These are phyloP conservation scores for Odocoileus virginianus DNA, from an alignment of 2,113 vertebrate genomes.

Conservation along the genomic window DNA sequence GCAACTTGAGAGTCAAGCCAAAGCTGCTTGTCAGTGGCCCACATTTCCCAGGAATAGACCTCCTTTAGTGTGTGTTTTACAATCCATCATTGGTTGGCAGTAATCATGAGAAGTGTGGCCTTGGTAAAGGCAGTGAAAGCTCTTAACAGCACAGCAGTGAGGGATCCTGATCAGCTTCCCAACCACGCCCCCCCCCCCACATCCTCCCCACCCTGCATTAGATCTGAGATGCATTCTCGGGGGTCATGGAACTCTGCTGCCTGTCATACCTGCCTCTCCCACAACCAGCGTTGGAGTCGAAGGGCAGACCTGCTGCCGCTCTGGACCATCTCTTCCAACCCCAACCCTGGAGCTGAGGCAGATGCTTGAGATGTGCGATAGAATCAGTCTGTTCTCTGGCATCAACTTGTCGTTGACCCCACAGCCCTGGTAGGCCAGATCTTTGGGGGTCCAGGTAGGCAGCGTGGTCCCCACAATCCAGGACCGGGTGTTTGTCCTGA, in stretches of 20 bases:
- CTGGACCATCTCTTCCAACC: neutral
- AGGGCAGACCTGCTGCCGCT: neutral
- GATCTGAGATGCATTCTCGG: neutral
- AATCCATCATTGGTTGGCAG: neutral
- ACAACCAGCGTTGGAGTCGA: neutral
- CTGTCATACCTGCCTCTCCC: neutral
- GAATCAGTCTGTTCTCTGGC: neutral
- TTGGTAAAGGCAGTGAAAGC: neutral
- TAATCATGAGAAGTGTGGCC: neutral
- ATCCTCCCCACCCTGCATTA: fast-evolving
- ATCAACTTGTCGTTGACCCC: neutral
- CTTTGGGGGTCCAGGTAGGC: neutral
- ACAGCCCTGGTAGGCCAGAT: neutral
- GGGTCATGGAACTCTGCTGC: no score
- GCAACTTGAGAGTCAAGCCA: neutral
- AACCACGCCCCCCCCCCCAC: neutral
- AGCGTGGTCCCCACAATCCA: neutral
- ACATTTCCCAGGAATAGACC: neutral
- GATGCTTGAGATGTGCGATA: neutral
- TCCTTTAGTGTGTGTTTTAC: fast-evolving
- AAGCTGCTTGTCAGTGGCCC: neutral
- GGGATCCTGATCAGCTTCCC: neutral
- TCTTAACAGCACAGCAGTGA: neutral
- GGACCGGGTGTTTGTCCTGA: neutral
- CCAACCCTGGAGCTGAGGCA: neutral